Percentiles rank a stretch among this genome's conserved stretches.
Conservation (phyloP, 2,113 vertebrate genomes). For the Prinia subflava region DNA sequence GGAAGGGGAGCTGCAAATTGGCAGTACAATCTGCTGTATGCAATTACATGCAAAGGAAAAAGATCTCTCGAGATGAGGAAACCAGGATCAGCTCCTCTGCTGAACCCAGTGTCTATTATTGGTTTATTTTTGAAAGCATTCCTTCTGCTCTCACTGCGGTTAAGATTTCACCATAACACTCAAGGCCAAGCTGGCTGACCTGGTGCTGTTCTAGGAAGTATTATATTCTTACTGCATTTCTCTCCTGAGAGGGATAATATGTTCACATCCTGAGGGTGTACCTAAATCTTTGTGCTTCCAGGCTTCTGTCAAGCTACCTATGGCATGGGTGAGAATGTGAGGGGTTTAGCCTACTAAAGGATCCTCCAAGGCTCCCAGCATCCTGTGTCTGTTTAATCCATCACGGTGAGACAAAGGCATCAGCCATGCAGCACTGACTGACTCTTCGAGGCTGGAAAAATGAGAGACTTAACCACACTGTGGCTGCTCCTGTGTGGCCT, state of each 20-base stretch:
- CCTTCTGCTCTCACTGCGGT: not conserved
- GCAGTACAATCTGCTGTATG: not conserved
- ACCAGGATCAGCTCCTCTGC: not conserved
- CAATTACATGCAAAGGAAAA: not conserved
- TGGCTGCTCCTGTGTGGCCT: slow-evolving; percentile 9
- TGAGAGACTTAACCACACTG: not conserved
- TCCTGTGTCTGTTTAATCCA: not conserved
- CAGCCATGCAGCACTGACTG: not conserved
- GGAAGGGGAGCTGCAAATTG: not conserved
- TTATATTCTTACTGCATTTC: slow-evolving; percentile 34
- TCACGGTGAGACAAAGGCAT: not conserved
- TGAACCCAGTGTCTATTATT: not conserved
- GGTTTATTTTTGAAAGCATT: slow-evolving; percentile 23
- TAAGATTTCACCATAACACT: slow-evolving; percentile 15
- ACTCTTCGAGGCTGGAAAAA: not conserved
- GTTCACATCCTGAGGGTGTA: slow-evolving; percentile 16
- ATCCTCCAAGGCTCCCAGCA: not conserved
- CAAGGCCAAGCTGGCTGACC: slow-evolving; percentile 7
- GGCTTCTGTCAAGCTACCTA: not conserved
- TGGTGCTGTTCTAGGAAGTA: slow-evolving; percentile 46
- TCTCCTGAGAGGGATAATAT: not conserved
- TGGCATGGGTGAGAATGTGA: not conserved
- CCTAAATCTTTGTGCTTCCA: slow-evolving; percentile 26
- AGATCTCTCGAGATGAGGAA: not conserved
- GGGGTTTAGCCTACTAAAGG: not conserved